Evolutionary conservation across 2,888 invertebrate genomes (phyloP).

Genomic region (Noctua janthe): DNA sequence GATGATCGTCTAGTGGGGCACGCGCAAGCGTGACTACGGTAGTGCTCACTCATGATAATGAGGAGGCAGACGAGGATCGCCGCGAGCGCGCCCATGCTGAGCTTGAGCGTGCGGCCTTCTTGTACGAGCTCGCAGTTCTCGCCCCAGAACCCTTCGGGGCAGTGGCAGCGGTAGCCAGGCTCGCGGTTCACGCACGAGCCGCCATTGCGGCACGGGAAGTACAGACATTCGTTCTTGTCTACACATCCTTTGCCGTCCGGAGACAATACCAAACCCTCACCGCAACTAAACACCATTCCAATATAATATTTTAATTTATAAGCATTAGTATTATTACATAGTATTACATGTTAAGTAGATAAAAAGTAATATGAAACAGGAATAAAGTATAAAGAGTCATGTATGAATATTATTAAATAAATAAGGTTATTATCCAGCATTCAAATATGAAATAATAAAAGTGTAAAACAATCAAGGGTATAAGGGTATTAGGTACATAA

Average conservation of each 20-base stretch:
- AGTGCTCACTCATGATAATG: constrained; percentile 98
- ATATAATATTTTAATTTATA: constrained; percentile 68
- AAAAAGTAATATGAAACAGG: constrained; percentile 18
- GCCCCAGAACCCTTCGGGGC: constrained; percentile 98
- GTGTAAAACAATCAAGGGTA: constrained; percentile 36
- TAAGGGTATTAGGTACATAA: constrained; percentile 31
- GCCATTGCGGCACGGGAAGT: constrained; percentile 98
- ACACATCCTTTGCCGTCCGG: constrained; percentile 97
- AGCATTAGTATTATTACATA: constrained; percentile 48
- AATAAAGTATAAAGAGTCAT: constrained; percentile 6
- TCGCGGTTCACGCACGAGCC: constrained; percentile 98
- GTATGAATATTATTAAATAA: constrained; percentile 16
- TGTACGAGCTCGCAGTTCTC: constrained; percentile 98
- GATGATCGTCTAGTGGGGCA: constrained; percentile 72
- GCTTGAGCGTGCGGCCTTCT: constrained; percentile 98
- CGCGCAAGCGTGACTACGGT: constrained; percentile 76
- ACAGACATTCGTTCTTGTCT: constrained; percentile 98
- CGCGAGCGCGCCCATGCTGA: constrained; percentile 99
- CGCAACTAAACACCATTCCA: constrained; percentile 93
- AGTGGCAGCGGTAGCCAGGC: constrained; percentile 96
- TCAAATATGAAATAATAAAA: neutral
- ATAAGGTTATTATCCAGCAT: constrained; percentile 1
- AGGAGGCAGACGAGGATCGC: constrained; percentile 99
- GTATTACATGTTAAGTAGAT: constrained; percentile 40
- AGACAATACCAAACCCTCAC: constrained; percentile 97